phyloP scores from a whole-genome alignment of 2,113 vertebrate genomes.

The Rhineura floridana region DNA sequence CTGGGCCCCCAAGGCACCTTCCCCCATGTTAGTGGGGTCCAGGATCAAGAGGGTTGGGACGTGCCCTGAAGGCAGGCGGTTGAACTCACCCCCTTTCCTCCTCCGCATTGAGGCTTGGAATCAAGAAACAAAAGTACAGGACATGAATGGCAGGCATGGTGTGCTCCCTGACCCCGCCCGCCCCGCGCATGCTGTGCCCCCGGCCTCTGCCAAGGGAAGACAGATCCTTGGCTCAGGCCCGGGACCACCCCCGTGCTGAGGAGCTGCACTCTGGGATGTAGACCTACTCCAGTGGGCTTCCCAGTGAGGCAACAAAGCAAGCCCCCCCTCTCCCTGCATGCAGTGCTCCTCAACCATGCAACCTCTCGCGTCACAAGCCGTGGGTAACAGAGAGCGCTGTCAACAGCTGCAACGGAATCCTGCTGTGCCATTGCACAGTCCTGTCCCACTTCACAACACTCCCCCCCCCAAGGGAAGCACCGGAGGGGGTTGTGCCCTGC shows the following conservation, averaged over 20 bases:
- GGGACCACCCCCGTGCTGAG: not conserved
- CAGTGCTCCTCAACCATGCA: not conserved
- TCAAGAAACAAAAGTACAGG: slow-evolving; percentile 76
- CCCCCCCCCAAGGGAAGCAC: not conserved
- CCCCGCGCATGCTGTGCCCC: not conserved
- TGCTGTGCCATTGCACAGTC: no score
- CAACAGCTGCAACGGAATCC: not conserved
- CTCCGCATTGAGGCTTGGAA: slow-evolving; percentile 96
- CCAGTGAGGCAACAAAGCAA: not conserved
- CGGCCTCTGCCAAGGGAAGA: not conserved
- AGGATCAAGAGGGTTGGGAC: not conserved
- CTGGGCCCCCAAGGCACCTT: not conserved
- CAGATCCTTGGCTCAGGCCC: not conserved
- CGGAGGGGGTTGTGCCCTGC: not conserved
- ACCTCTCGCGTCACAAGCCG: not conserved
- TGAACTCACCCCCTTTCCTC: slow-evolving; percentile 96
- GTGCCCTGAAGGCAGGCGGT: slow-evolving; percentile 13
- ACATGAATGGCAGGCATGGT: slow-evolving; percentile 59
- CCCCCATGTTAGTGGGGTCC: not conserved
- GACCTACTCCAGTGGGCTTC: not conserved
- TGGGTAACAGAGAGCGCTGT: no score
- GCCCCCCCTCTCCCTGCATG: not conserved
- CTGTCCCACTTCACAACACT: no score
- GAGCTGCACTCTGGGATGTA: not conserved
- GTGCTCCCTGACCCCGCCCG: slow-evolving; percentile 1